phyloP scores from a whole-genome alignment of 2,888 invertebrate species.

The Pimpla rufipes region DNA sequence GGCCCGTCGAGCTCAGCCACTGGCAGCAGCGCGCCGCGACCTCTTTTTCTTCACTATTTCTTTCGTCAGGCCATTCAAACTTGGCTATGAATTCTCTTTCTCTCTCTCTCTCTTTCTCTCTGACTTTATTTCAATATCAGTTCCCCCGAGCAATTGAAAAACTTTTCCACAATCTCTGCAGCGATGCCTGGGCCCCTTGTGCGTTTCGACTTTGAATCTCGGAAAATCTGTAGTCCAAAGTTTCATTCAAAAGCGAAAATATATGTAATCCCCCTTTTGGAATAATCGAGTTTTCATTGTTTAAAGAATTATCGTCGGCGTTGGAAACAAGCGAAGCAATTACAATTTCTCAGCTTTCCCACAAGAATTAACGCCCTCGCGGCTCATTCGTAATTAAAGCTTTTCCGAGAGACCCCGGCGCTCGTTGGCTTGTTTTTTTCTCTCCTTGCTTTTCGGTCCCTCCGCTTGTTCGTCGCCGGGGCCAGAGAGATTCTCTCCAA shows the following conservation, averaged over 20 bases:
- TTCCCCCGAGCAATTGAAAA: conserved; percentile 64
- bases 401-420: conserved; percentile 39
- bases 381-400: conserved; percentile 67
- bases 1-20: conserved; percentile 15
- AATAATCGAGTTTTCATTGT: conserved; percentile 52
- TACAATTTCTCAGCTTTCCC: conserved; percentile 41
- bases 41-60: conserved; percentile 66
- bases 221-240: conserved; percentile 47
- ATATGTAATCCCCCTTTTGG: conserved; percentile 8
- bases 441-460: background rate
- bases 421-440: conserved; percentile 15
- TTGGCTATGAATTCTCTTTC: conserved; percentile 69
- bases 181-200: conserved; percentile 35
- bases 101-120: conserved; percentile 65
- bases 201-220: conserved; percentile 32
- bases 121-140: conserved; percentile 68
- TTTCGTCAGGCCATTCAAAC: conserved; percentile 63
- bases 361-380: conserved; percentile 60
- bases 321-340: conserved; percentile 54
- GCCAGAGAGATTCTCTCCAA: conserved; percentile 8
- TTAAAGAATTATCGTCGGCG: conserved; percentile 26
- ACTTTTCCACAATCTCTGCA: conserved; percentile 66
- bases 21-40: conserved; percentile 44
- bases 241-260: conserved; percentile 16
- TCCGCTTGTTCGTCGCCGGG: conserved; percentile 8